Evolutionary conservation across 2,113 vertebrate genomes (phyloP).

Genomic region (Osmerus eperlanus): DNA sequence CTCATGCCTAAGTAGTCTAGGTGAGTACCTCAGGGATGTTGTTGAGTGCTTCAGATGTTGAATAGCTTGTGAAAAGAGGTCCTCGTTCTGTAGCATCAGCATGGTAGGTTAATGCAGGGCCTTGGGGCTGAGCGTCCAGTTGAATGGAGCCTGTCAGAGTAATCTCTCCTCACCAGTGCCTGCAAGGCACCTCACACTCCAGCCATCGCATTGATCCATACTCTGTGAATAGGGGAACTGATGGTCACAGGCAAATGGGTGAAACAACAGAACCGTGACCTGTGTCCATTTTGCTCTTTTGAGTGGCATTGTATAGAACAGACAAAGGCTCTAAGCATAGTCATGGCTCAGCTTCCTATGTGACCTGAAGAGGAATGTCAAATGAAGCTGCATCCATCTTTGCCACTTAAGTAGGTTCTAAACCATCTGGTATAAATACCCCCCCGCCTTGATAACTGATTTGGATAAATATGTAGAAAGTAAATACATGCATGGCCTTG

Average conservation of each 20-base stretch:
- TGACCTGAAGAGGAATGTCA: not conserved
- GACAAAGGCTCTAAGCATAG: conserved; percentile 52
- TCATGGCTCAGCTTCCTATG: conserved; percentile 33
- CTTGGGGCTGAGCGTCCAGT: conserved; percentile 36
- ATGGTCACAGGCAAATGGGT: conserved; percentile 43
- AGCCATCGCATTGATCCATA: conserved; percentile 49
- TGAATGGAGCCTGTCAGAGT: conserved; percentile 51
- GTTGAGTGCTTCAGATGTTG: conserved; percentile 45
- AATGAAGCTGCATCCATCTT: not conserved
- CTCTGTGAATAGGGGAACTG: conserved; percentile 54
- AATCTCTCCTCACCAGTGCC: conserved; percentile 41
- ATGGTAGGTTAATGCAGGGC: conserved; percentile 45
- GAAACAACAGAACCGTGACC: conserved; percentile 57
- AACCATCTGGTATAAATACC: not conserved
- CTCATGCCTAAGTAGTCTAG: not conserved
- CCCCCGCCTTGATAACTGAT: no score
- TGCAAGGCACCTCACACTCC: conserved; percentile 46
- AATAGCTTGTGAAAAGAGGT: conserved; percentile 35
- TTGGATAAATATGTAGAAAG: no score
- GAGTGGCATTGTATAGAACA: conserved; percentile 49
- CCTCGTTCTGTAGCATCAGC: conserved; percentile 33
- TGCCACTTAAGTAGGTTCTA: not conserved
- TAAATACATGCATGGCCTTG: no score
- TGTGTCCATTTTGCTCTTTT: conserved; percentile 59
- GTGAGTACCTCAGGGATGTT: conserved; percentile 16